A percentile compares a stretch with the other conserved stretches of the same genome.
phyloP scores from a whole-genome alignment of 2,113 vertebrate species.

The Eulemur rufifrons region DNA sequence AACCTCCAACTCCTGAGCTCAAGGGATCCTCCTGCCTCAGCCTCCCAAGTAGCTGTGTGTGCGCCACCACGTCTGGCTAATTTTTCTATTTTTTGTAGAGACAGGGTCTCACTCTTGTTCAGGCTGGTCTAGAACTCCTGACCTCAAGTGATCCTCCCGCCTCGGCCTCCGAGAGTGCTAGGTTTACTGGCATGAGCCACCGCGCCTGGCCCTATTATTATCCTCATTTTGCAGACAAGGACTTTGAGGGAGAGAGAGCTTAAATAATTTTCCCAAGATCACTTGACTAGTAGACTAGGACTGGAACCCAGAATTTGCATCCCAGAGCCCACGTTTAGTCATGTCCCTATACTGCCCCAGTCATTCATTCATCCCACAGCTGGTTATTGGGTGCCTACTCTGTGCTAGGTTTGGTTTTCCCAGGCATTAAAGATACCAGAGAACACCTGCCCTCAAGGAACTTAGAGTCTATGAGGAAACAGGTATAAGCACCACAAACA shows the following conservation, averaged over 20 bases:
- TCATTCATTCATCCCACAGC: neutral
- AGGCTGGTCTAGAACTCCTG: no score
- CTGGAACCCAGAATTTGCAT: neutral
- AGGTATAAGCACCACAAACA: neutral
- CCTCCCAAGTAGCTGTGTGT: no score
- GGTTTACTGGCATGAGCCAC: no score
- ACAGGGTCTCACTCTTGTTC: no score
- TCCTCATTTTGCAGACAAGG: neutral
- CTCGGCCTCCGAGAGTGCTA: no score
- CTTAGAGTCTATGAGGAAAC: neutral
- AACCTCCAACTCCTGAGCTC: no score
- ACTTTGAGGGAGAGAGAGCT: neutral
- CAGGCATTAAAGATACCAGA: neutral
- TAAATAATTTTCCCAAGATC: neutral
- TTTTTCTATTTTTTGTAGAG: no score
- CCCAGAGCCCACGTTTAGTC: neutral
- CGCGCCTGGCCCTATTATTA: neutral
- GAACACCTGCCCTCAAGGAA: neutral
- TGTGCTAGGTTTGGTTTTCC: neutral
- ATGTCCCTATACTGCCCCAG: neutral
- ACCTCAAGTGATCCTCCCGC: no score
- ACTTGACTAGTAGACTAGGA: neutral
- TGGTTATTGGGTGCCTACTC: no score
- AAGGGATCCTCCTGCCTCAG: no score
- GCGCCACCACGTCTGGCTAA: no score